Base-by-base conservation (phyloP, 1,140 invertebrate genomes). In the Trachymyrmex cornetzi region DNA sequence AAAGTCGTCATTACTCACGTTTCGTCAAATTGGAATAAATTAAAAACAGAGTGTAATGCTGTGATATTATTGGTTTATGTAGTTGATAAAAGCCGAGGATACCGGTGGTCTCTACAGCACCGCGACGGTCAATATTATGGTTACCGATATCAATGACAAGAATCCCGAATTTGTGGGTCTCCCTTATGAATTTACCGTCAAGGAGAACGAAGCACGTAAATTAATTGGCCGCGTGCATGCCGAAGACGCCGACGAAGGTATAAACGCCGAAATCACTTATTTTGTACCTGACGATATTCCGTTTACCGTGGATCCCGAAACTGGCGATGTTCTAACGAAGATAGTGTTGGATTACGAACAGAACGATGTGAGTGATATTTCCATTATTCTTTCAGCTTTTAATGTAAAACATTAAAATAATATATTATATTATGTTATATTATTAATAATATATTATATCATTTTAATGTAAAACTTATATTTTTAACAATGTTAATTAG, bases 71-170 rank as follows among this genome's bases (percentile, higher is more conserved):
- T 53, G 1, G 11, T 93, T 88, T 88, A 93, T 95, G 69, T 92
- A 98, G 97, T 95, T 98, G 84, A 97, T 99, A 34, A 97, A 97
- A 95, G 98, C 98, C 0, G 98, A 98, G 94, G 98, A 99, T 94
- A 97, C 97, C 22, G 98, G 98, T 16, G 98, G 97, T 55, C 94
- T 99, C 38, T 97, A 97, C 0, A 98, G 97, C 86, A 98, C 97
- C 1, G 97, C 98, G 0, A 98, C 97, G 1, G 97, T 99, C 0
- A 98, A 98, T 91, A 98, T 99, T 24, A 97, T 97, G 92, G 97
- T 99, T 0, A 98, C 98, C 0, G 98, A 99, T 92, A 98, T 98
- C 55, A 99, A 99, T 91, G 98, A 99, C 90, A 98, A 98, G 87
- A 98, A 98, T 95, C 98, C 97, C 0, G 97, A 97, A 89, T 99